These are phyloP conservation scores for Crotophaga sulcirostris DNA, from an alignment of 2,113 vertebrate species.

Conservation along the genomic window DNA sequence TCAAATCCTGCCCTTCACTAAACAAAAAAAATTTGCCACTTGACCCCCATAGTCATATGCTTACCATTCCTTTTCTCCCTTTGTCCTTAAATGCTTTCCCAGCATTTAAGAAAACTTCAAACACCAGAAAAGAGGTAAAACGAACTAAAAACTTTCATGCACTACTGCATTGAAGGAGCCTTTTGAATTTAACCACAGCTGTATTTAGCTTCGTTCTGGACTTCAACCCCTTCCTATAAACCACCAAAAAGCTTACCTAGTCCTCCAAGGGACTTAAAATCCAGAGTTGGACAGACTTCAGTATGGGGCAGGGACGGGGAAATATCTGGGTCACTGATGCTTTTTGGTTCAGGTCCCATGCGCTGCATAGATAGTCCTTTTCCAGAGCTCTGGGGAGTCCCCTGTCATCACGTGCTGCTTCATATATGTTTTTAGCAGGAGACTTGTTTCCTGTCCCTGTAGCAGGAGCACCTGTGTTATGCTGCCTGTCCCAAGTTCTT, in stretches of 20 bases:
- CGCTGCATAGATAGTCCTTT: rapidly evolving
- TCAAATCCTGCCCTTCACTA: not conserved
- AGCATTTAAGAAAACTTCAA: not conserved
- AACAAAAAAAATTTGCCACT: not conserved
- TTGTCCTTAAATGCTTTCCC: not conserved
- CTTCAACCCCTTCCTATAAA: not conserved
- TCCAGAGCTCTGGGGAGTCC: not conserved
- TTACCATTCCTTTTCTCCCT: not conserved
- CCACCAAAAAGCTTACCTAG: not conserved
- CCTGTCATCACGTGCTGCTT: rapidly evolving
- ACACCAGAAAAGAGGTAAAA: not conserved
- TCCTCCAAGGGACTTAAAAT: not conserved
- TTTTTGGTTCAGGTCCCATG: not conserved
- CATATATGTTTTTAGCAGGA: rapidly evolving
- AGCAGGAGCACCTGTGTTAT: not conserved
- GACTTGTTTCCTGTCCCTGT: not conserved
- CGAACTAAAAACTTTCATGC: not conserved
- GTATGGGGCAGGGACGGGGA: rapidly evolving
- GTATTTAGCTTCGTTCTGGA: not conserved
- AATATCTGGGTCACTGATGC: not conserved
- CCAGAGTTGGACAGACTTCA: not conserved
- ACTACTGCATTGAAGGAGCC: not conserved
- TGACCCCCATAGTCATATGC: not conserved
- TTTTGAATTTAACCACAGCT: not conserved
- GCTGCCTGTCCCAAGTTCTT: not conserved